Evolutionary conservation across 2,113 vertebrate genomes (phyloP).

Genomic region (Tricholaema leucomelas): DNA sequence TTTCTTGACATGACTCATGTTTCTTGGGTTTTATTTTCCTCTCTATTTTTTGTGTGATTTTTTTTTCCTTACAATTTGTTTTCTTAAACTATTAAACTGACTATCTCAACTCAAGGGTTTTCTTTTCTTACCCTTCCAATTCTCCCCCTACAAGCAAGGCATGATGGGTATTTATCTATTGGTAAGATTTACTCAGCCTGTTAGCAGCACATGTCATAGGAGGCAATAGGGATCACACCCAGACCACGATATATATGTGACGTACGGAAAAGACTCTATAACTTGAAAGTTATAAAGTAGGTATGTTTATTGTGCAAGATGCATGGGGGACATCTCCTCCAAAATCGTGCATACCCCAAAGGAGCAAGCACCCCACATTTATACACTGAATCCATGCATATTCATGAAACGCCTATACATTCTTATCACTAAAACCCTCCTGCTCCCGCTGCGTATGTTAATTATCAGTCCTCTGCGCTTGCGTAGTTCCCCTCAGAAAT

Average conservation of each 20-base stretch:
- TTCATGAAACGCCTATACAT: no score
- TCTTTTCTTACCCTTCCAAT: background rate
- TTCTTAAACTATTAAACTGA: background rate
- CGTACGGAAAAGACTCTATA: no score
- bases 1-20: background rate
- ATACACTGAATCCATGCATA: no score
- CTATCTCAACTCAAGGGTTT: background rate
- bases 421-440: no score
- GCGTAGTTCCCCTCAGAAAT: no score
- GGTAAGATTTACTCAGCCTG: background rate
- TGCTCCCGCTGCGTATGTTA: no score
- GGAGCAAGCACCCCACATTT: no score
- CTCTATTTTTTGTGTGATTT: background rate
- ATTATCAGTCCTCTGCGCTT: no score
- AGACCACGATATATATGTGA: background rate
- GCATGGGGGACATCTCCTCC: no score
- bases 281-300: no score
- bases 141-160: fast-evolving
- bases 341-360: no score
- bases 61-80: background rate
- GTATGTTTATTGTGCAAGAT: no score
- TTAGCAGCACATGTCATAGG: background rate
- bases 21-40: background rate
- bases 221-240: background rate
- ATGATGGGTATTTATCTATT: background rate